Percentiles rank a stretch among this genome's conserved stretches.
Evolutionary conservation across 1,140 invertebrate species (phyloP).

Genomic region (Pseudachorutes palmiensis): DNA sequence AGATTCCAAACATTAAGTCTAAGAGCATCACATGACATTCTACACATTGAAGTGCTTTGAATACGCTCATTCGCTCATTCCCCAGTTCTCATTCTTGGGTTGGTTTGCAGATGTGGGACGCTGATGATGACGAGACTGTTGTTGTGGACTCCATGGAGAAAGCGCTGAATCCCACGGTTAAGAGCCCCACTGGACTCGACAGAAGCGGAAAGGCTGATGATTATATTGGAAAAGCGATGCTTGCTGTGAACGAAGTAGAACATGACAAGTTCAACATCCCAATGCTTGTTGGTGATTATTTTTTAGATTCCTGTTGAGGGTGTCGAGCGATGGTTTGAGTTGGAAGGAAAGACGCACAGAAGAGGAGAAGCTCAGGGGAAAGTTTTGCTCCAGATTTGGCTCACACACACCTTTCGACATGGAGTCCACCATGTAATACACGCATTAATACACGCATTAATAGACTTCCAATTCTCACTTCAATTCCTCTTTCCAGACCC

Average conservation of each 20-base stretch:
- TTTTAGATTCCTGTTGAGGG: constrained; percentile 31
- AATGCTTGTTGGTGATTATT: not conserved
- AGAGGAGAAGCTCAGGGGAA: constrained; percentile 20
- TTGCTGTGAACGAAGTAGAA: constrained; percentile 20
- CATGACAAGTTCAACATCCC: not conserved
- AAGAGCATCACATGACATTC: constrained; percentile 21
- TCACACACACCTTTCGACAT: constrained; percentile 29
- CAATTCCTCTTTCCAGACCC: constrained; percentile 19
- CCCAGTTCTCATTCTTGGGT: not conserved
- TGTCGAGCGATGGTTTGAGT: constrained; percentile 18
- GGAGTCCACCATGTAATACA: constrained; percentile 28
- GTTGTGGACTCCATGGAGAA: constrained; percentile 10
- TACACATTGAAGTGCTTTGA: constrained; percentile 26
- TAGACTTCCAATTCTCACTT: not conserved
- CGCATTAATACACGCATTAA: no score
- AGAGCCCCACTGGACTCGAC: not conserved
- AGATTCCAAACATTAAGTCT: constrained; percentile 31
- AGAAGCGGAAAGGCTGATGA: constrained; percentile 16
- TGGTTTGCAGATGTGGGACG: constrained; percentile 28
- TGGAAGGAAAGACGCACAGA: constrained; percentile 19
- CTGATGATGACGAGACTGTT: constrained; percentile 16
- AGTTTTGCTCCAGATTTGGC: constrained; percentile 30
- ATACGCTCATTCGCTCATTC: not conserved
- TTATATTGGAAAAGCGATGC: constrained; percentile 30
- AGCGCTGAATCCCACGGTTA: not conserved